Evolutionary conservation across 2,797 vertebrate species (phyloP).

Genomic region (Orientallactaga sibirica): DNA sequence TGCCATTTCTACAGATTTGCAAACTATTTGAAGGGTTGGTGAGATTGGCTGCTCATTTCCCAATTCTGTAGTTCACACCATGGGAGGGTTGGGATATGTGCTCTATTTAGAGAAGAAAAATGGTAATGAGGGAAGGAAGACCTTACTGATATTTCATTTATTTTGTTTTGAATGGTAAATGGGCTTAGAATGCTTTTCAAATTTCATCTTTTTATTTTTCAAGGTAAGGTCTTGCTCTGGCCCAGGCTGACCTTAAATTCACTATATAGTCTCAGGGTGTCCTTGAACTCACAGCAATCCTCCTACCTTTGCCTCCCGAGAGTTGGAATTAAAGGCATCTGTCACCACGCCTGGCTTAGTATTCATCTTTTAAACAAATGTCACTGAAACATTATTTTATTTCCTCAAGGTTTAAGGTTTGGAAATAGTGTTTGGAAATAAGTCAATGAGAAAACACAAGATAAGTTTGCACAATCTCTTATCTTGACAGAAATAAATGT

Average conservation of each 20-base stretch:
- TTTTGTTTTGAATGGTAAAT: constrained; percentile 55
- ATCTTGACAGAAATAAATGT: constrained; percentile 34
- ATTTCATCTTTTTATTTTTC: constrained; percentile 27
- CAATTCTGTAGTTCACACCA: neutral
- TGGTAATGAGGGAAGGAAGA: neutral
- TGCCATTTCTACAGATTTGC: neutral
- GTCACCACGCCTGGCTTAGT: too few species aligned
- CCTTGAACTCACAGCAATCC: too few species aligned
- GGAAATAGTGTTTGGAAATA: neutral
- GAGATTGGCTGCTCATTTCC: neutral
- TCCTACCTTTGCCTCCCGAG: too few species aligned
- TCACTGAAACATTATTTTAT: neutral
- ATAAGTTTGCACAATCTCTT: neutral
- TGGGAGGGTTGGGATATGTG: neutral
- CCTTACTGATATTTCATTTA: constrained; percentile 18
- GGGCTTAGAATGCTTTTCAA: constrained; percentile 25
- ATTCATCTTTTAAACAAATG: constrained; percentile 21
- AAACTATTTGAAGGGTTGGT: constrained; percentile 9
- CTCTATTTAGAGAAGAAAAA: neutral
- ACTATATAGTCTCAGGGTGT: too few species aligned
- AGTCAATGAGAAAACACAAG: constrained; percentile 12
- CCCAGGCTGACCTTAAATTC: too few species aligned
- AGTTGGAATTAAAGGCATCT: too few species aligned
- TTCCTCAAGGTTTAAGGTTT: constrained; percentile 34
- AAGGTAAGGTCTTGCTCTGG: too few species aligned